Conservation (phyloP, 2,797 vertebrate genomes). For the Allobates femoralis region DNA sequence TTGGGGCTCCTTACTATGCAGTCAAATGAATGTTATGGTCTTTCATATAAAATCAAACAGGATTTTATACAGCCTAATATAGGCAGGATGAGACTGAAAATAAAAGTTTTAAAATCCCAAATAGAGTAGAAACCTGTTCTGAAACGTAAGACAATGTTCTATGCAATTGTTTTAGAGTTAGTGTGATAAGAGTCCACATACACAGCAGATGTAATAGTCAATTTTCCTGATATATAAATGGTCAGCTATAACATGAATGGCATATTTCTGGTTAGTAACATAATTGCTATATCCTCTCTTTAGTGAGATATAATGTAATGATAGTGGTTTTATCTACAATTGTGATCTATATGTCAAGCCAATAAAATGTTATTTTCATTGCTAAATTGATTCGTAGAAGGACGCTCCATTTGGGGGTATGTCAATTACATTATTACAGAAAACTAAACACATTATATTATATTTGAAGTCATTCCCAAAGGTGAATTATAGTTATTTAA, state of each 20-base stretch:
- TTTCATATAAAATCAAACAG: no score
- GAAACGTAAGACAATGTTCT: not conserved
- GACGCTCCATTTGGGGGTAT: not conserved
- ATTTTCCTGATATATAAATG: not conserved
- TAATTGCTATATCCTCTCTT: not conserved
- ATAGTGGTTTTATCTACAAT: not conserved
- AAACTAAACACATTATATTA: not conserved
- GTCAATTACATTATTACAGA: not conserved
- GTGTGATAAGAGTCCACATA: not conserved
- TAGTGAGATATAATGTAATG: not conserved
- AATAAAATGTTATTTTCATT: conserved; percentile 7
- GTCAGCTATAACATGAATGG: not conserved
- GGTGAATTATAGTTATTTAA: not conserved
- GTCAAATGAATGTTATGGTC: no score
- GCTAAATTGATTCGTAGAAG: not conserved
- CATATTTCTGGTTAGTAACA: not conserved
- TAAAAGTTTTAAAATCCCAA: no score
- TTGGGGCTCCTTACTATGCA: no score
- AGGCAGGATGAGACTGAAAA: no score
- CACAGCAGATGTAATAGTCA: not conserved
- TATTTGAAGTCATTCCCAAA: not conserved
- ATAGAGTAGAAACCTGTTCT: not conserved
- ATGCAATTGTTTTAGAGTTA: not conserved
- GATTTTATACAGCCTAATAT: no score
- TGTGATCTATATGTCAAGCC: not conserved